Evolutionary conservation across 2,888 invertebrate species (phyloP).

Genomic region (Hydraecia micacea): DNA sequence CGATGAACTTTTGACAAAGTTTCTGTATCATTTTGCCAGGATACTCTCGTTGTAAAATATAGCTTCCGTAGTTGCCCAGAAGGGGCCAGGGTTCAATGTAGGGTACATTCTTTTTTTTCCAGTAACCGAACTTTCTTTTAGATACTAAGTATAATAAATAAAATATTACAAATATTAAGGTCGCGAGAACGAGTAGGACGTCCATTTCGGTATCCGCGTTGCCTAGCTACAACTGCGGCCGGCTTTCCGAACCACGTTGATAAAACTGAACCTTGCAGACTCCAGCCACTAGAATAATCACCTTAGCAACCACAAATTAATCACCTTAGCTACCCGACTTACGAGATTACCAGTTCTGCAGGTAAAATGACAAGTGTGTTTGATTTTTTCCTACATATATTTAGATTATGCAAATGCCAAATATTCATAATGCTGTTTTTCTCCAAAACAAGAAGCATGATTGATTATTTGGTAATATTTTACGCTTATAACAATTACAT

Average conservation of each 20-base stretch:
- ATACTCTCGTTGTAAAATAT: slow-evolving; percentile 68
- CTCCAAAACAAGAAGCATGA: no score
- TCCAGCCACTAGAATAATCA: background rate
- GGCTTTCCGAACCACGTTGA: background rate
- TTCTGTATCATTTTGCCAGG: slow-evolving; percentile 59
- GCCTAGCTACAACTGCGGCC: background rate
- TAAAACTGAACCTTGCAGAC: background rate
- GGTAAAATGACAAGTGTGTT: background rate
- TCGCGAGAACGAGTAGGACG: slow-evolving; percentile 19
- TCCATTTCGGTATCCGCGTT: slow-evolving; percentile 17
- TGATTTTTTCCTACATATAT: background rate
- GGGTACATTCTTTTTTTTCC: slow-evolving; percentile 73
- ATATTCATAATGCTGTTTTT: no score
- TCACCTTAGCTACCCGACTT: background rate
- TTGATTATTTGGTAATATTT: no score
- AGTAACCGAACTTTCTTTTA: slow-evolving; percentile 67
- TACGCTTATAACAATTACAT: no score
- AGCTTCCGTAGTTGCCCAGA: slow-evolving; percentile 74
- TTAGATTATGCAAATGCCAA: no score
- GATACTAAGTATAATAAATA: slow-evolving; percentile 53
- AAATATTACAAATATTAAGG: slow-evolving; percentile 13
- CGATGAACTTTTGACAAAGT: slow-evolving; percentile 70
- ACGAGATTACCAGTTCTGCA: background rate
- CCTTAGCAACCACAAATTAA: background rate
- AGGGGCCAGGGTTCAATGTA: slow-evolving; percentile 67